Evolutionary conservation across 1,140 invertebrate genomes (phyloP), one percentile per base, ranked within the genome.

Genomic region (Listronotus bonariensis): DNA sequence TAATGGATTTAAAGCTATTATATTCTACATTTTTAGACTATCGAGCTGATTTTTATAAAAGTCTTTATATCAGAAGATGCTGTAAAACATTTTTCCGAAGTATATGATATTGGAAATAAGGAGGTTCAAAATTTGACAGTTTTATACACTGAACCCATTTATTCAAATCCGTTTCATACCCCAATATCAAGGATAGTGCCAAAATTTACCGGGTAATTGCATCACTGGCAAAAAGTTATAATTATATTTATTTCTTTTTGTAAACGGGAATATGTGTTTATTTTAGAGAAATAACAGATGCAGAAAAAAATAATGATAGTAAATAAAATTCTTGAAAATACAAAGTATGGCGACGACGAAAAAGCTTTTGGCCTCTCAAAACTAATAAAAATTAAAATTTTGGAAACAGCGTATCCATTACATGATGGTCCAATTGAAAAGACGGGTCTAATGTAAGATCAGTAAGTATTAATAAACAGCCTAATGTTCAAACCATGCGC

Each of bases 351-450:
- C 1, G 31, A 38, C 8, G 46, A 65, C 36, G 42, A 60, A 1
- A 14, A 42, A 18, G 62, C 65, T 15, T 60, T 17, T 54, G 67
- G 67, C 5, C n/a, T 69, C 9, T 31, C 51, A 2, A 65, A 69
- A 42, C 38, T 69, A 41, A 49, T 61, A n/a, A 43, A 41, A 34
- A 3, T 41, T 14, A 36, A 41, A 18, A 40, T 45, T 20, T 34
- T 69, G 6, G 48, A 42, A 14, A 84, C 83, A 45, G 84, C 85
- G 4, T 89, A 82, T 75, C 87, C 88, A 8, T 73, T 89, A 6
- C 88, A 89, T 75, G 87, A 89, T 70, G 84, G 82, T 9, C 69
- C 46, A 68, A 49, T 34, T 26, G 61, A 3, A 14, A 14, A 45
- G 45, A 45, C 46, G 14, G 18, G 10, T 12, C 3, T 10, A 63